These are phyloP conservation scores for Aramus guarauna DNA, from an alignment of 2,113 vertebrate genomes.

Conservation along the genomic window DNA sequence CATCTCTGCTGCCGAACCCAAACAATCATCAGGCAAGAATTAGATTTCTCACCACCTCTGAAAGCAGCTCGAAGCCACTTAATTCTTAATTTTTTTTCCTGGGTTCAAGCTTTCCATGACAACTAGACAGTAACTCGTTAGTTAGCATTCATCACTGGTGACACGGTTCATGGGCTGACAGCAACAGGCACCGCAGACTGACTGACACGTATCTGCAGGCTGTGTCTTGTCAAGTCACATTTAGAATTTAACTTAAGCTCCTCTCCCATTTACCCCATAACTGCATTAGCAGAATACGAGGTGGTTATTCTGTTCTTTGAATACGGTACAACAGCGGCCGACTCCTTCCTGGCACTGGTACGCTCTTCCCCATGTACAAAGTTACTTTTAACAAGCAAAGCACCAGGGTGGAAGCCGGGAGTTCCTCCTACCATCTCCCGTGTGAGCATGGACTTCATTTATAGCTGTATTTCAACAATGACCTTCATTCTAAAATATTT, in stretches of 20 bases:
- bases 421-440: rapidly evolving
- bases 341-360: not conserved
- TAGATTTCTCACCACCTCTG: not conserved
- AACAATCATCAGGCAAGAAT: not conserved
- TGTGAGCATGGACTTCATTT: not conserved
- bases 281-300: not conserved
- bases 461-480: rapidly evolving
- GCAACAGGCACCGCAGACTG: rapidly evolving
- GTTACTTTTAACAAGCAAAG: not conserved
- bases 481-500: not conserved
- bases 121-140: not conserved
- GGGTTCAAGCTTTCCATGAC: not conserved
- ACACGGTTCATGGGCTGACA: not conserved
- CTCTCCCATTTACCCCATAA: not conserved
- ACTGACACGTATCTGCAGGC: not conserved
- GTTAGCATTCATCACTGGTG: not conserved
- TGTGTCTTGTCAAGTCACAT: not conserved
- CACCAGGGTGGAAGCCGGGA: not conserved
- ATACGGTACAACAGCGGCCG: rapidly evolving
- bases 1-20: not conserved
- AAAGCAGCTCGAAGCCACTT: not conserved
- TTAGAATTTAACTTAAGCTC: not conserved
- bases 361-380: rapidly evolving
- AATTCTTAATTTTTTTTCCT: not conserved
- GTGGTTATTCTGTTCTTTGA: not conserved